A percentile compares a stretch with the other conserved stretches of the same genome.
Conservation (phyloP, 2,888 invertebrate genomes). For the Phoronis australis region DNA sequence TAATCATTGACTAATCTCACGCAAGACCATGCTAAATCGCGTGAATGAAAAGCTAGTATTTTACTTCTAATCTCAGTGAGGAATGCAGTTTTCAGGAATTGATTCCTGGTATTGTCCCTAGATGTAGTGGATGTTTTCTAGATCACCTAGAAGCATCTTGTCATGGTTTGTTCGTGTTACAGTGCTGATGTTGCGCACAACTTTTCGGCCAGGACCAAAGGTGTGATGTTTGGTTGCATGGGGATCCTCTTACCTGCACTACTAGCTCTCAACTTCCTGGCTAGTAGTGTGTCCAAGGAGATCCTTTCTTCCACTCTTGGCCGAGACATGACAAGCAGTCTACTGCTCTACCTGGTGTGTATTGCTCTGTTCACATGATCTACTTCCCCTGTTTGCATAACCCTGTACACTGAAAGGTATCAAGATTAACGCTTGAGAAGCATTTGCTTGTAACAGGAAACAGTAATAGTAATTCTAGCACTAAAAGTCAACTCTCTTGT, state of each 20-base stretch:
- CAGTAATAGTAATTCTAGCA: no score
- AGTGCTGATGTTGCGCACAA: slow-evolving; percentile 31
- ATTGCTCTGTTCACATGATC: no score
- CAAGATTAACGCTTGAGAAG: background rate
- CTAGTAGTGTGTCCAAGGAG: slow-evolving; percentile 39
- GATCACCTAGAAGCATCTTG: no score
- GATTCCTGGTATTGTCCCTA: background rate
- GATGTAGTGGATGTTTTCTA: background rate
- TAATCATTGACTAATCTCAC: no score
- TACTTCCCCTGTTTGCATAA: no score
- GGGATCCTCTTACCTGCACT: slow-evolving; percentile 44
- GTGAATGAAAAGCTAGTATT: no score
- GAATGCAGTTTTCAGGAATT: background rate
- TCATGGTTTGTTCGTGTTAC: no score
- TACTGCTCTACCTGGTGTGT: slow-evolving; percentile 45
- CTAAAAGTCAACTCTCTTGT: no score
- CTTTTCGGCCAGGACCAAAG: slow-evolving; percentile 40
- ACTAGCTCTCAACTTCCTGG: slow-evolving; percentile 46
- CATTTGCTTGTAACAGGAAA: no score
- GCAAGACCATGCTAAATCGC: no score
- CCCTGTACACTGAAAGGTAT: no score
- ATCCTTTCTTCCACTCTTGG: slow-evolving; percentile 36
- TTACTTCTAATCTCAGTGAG: no score
- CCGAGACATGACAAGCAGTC: slow-evolving; percentile 26
- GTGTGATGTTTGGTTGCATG: slow-evolving; percentile 45